A percentile compares a stretch with the other conserved stretches of the same genome.
phyloP scores from a whole-genome alignment of 2,797 vertebrate species.

The Gorsachius magnificus region DNA sequence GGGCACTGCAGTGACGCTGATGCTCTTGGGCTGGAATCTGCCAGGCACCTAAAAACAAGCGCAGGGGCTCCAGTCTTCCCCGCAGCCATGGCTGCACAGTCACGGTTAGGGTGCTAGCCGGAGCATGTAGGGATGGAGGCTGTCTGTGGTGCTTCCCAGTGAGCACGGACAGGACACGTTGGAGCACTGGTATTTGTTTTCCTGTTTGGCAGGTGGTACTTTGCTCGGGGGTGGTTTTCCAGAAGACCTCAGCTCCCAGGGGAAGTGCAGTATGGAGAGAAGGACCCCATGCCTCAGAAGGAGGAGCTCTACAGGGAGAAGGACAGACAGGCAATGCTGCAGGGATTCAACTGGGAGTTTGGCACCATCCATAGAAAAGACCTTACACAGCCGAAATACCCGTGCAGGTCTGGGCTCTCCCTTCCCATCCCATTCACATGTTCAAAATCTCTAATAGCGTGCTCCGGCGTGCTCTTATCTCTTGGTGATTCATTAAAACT shows the following conservation, averaged over 20 bases:
- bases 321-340: neutral
- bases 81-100: neutral
- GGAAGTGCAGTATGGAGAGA: neutral
- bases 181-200: neutral
- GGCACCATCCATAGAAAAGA: neutral
- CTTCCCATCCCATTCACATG: neutral
- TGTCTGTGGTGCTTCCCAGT: neutral
- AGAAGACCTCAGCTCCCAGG: neutral
- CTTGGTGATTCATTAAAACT: neutral
- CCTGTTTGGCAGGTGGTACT: neutral
- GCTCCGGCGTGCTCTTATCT: neutral
- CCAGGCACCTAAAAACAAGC: neutral
- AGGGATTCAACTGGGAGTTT: neutral
- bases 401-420: neutral
- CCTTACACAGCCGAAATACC: neutral
- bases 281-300: neutral
- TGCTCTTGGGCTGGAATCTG: neutral
- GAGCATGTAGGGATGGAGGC: neutral
- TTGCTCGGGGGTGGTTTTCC: neutral
- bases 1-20: neutral
- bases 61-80: neutral
- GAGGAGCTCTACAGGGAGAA: neutral
- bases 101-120: accelerated
- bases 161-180: accelerated
- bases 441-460: neutral